Percentiles rank a stretch among this genome's conserved stretches.
phyloP scores from a whole-genome alignment of 2,888 invertebrate species.

The Colletes collaris region DNA sequence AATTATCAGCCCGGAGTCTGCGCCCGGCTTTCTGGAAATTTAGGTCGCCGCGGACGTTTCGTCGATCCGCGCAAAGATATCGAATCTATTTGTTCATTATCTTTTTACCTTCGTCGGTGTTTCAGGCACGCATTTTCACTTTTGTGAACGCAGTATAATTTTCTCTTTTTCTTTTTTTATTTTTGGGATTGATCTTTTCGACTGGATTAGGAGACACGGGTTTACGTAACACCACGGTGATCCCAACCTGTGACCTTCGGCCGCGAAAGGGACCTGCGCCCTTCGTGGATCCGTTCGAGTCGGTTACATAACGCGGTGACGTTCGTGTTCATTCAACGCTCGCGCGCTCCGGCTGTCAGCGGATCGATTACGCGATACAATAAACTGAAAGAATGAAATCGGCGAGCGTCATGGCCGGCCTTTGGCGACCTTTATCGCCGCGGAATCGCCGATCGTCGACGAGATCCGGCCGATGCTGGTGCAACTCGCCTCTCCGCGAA shows the following conservation, averaged over 20 bases:
- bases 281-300: constrained; percentile 42
- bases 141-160: no score
- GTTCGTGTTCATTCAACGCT: constrained; percentile 56
- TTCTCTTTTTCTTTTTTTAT: no score
- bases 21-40: constrained; percentile 21
- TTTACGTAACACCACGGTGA: not conserved
- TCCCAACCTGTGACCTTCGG: constrained; percentile 32
- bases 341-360: constrained; percentile 30
- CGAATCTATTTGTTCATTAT: no score
- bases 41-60: constrained; percentile 25
- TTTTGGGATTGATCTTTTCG: not conserved
- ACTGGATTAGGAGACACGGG: not conserved
- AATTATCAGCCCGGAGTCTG: constrained; percentile 35
- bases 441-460: not conserved
- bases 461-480: not conserved
- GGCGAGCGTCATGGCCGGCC: constrained; percentile 32
- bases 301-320: constrained; percentile 61
- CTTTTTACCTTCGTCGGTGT: no score
- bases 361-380: constrained; percentile 50
- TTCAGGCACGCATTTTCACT: no score
- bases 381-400: constrained; percentile 46
- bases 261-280: constrained; percentile 54
- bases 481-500: not conserved
- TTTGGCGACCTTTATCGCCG: constrained; percentile 12
- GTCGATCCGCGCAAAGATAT: not conserved